These are phyloP conservation scores for Hippotragus niger DNA, from an alignment of 2,113 vertebrate genomes.

Conservation along the genomic window DNA sequence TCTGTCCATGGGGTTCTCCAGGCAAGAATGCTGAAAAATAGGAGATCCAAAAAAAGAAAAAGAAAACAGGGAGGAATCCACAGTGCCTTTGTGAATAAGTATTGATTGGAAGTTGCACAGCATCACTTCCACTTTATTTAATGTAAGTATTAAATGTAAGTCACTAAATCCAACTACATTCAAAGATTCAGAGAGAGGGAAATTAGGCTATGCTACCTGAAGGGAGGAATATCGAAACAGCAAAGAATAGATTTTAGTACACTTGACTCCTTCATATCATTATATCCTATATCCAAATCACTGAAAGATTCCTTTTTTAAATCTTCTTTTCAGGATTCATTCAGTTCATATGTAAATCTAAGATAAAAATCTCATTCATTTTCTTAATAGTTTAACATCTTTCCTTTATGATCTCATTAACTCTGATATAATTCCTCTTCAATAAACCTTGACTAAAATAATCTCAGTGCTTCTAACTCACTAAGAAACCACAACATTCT, in stretches of 20 bases:
- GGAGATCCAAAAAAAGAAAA: not conserved
- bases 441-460: not conserved
- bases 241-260: not conserved
- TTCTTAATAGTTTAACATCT: not conserved
- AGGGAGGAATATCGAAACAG: not conserved
- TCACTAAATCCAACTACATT: not conserved
- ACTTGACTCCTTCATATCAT: not conserved
- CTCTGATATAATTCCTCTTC: not conserved
- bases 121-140: not conserved
- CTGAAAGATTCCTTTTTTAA: not conserved
- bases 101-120: not conserved
- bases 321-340: not conserved
- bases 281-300: not conserved
- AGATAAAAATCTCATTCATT: not conserved
- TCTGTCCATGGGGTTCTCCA: not conserved
- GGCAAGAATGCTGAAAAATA: not conserved
- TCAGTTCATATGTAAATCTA: not conserved
- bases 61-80: not conserved
- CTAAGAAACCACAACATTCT: not conserved
- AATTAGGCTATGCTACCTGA: not conserved
- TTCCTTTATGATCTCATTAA: not conserved
- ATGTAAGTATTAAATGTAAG: not conserved
- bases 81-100: not conserved
- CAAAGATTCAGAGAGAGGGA: not conserved
- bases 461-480: not conserved